Evolutionary conservation across 37 sponge, comb jelly and placozoan genomes (phyloP).

Genomic region (Chondrosia reniformis): DNA sequence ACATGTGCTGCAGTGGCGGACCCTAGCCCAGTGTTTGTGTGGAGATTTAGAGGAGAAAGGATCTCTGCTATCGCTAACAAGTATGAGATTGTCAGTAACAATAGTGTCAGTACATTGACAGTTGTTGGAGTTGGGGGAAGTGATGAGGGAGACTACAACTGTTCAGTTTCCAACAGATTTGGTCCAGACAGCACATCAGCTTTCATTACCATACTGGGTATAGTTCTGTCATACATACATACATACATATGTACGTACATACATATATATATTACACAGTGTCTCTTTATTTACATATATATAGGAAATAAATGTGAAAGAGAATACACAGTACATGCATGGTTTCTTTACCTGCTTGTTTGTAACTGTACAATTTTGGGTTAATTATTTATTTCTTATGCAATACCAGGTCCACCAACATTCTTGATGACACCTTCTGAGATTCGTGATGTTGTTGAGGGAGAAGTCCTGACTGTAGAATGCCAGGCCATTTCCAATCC

Average conservation of each 20-base stretch:
- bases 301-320: no score
- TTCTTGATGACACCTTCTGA: neutral
- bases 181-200: no score
- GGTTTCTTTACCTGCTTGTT: no score
- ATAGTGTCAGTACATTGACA: neutral
- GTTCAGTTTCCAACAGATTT: constrained; percentile 14
- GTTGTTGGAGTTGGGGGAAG: neutral
- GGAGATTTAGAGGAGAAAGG: neutral
- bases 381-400: no score
- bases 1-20: neutral
- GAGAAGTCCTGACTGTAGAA: neutral
- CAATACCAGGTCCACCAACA: constrained; percentile 2
- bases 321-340: no score
- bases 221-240: no score
- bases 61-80: neutral
- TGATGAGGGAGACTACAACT: constrained; percentile 1
- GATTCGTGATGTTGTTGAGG: neutral
- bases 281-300: no score
- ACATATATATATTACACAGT: no score
- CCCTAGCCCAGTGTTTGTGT: neutral
- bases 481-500: neutral
- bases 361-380: no score
- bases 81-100: neutral
- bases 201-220: no score
- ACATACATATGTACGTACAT: no score